Evolutionary conservation across 2,888 invertebrate genomes (phyloP), one percentile per base, ranked within the genome.

Genomic region (Leptinotarsa juncta): DNA sequence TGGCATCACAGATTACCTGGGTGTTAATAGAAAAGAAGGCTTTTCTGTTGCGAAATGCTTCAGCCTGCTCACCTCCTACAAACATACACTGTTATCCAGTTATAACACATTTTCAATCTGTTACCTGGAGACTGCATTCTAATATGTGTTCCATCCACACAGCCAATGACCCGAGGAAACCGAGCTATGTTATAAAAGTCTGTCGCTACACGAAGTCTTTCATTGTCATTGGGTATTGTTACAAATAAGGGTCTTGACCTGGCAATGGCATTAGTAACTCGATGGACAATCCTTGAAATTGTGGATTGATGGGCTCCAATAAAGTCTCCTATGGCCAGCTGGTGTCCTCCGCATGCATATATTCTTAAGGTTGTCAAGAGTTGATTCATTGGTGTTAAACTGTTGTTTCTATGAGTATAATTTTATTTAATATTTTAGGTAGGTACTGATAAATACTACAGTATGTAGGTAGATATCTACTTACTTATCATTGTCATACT

Each of bases 111-210:
- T 49, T 66, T 66, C 14, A 42, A 66, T 7, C 18, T 66, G 66
- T 66, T 42, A 65, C 78, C 83, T 70, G 81, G 80, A 62, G 82
- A 82, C 42, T 80, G 67, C 55, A 84, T 82, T 77, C 77, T 79
- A 15, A 83, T 74, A 78, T 4, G 82, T 83, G 82, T 83, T 62
- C 83, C 81, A 71, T 83, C 83, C 42, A 84, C 74, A 53, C 79
- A 77, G 60, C 78, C 78, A 51, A 78, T 70, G 10, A 74, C 73
- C 32, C 70, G 66, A 23, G 81, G 77, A 76, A 82, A 82, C 55
- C 74, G 32, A 65, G 77, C 79, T 18, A 81, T 80, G 49, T 70
- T 55, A 65, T 76, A 80, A 77, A 82, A 82, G n/a, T 71, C 66
- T 32, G 57, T 51, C 18, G 75, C 65, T 66, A 48, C 66, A 66